Conservation (phyloP, 2,888 invertebrate genomes). For the Andrena bucephala region DNA sequence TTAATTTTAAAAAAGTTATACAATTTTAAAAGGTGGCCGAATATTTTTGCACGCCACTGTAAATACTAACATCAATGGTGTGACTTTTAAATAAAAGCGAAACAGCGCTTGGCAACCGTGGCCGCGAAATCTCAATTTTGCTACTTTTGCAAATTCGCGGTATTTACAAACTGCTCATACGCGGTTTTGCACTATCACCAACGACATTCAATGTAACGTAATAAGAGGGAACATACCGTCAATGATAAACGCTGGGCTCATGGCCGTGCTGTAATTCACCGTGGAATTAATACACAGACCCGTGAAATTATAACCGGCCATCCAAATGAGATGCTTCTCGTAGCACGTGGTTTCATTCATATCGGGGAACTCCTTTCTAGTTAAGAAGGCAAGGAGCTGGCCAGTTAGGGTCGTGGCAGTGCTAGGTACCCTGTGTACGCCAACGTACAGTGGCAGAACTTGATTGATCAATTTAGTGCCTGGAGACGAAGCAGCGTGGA, state of each 20-base stretch:
- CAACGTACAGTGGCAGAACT: slow-evolving; percentile 87
- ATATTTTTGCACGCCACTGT: no score
- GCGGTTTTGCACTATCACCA: no score
- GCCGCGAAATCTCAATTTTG: no score
- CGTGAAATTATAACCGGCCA: slow-evolving; percentile 88
- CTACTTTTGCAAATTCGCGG: no score
- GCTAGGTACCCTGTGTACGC: slow-evolving; percentile 86
- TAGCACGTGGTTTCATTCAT: slow-evolving; percentile 85
- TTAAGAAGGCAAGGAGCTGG: slow-evolving; percentile 88
- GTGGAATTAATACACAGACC: slow-evolving; percentile 91
- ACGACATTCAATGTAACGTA: background rate
- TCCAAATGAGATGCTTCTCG: slow-evolving; percentile 86
- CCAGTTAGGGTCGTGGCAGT: slow-evolving; percentile 87
- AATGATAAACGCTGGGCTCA: slow-evolving; percentile 93
- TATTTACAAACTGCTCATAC: no score
- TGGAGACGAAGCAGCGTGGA: slow-evolving; percentile 87
- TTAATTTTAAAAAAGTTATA: no score
- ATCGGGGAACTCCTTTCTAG: slow-evolving; percentile 85
- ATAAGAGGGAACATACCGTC: slow-evolving; percentile 85
- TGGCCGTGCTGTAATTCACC: slow-evolving; percentile 90
- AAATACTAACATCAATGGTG: no score
- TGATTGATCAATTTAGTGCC: slow-evolving; percentile 84
- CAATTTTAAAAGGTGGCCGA: no score
- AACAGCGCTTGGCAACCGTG: no score
- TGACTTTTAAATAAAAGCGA: no score